Evolutionary conservation across 2,888 invertebrate species (phyloP), one percentile per base, ranked within the genome.

Genomic region (Xestobium rufovillosum): DNA sequence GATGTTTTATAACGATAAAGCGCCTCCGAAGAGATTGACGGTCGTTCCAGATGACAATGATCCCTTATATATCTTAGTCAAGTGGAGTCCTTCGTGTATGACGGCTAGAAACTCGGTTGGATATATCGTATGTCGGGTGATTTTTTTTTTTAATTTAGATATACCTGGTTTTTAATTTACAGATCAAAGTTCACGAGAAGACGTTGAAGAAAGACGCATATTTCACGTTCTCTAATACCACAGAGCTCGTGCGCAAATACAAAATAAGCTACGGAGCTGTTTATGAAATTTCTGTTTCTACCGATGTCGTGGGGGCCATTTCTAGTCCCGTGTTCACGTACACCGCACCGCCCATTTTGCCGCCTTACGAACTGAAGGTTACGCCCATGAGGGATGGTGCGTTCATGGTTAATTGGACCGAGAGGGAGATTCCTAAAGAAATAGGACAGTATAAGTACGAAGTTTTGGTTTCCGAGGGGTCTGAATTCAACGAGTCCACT

Each of bases 11-110:
- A 77, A 81, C 53, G 61, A 66, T n/a, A 69, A 71, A 42, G 80
- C 83, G 14, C 76, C 86, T 0, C 82, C 88, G 1, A 82, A 79
- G 55, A 71, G 75, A 42, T 58, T 88, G 2, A 65, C 61, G 10
- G 78, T 78, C 3, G 57, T 46, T 2, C 48, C 61, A 4, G 55
- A 63, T 32, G 50, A 45, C 2, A 50, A 61, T 10, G 53, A 60
- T 42, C 61, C 61, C 3, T 60, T 67, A 11, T 57, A 65, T 11
- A 72, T 87, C 65, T 65, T 67, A 14, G 73, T 88, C 1, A 63
- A 70, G 10, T 88, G 88, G 87, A 70, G 73, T 26, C 76, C 85
- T 0, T 80, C 79, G 36, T 89, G 89, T 60, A 69, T 71, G 1
- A 60, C 61, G 4, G 59, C 70, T 23, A 59, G 60, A 6, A 61